Evolutionary conservation across 2,797 vertebrate species (phyloP).

Genomic region (Tangara arthus): DNA sequence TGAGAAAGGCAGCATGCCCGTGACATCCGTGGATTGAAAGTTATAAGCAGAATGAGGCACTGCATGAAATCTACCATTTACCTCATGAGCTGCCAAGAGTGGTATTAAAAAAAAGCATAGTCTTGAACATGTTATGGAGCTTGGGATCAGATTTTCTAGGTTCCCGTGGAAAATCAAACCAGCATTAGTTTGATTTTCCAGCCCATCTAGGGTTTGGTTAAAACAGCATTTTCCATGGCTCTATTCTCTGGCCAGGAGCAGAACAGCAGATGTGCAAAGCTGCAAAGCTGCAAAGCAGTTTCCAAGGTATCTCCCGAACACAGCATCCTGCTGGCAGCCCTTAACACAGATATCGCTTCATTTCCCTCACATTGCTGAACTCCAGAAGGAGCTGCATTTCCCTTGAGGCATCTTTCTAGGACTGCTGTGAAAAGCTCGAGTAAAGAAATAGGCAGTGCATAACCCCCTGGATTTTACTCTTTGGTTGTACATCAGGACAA

Average conservation of each 20-base stretch:
- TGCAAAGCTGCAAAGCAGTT: background rate
- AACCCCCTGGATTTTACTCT: background rate
- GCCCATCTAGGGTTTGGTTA: constrained; percentile 41
- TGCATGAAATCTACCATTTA: constrained; percentile 22
- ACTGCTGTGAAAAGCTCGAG: background rate
- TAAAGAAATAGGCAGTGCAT: background rate
- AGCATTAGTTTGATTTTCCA: constrained; percentile 55
- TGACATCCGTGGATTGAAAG: background rate
- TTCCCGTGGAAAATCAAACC: constrained; percentile 42
- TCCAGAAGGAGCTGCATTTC: background rate
- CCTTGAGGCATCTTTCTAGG: background rate
- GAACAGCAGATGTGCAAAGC: constrained; percentile 28
- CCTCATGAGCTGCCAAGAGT: constrained; percentile 11
- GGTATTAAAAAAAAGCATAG: background rate
- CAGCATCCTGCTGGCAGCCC: background rate
- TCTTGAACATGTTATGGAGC: background rate
- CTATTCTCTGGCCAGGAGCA: constrained; percentile 18
- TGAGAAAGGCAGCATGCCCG: background rate
- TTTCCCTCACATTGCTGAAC: background rate
- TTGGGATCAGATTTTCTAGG: constrained; percentile 44
- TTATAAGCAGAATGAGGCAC: background rate
- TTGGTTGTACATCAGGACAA: background rate
- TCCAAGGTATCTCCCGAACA: background rate
- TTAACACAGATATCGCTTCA: background rate
- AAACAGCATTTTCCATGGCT: constrained; percentile 22